Conservation (phyloP, 2,888 invertebrate genomes). For the Ochropacha duplaris region DNA sequence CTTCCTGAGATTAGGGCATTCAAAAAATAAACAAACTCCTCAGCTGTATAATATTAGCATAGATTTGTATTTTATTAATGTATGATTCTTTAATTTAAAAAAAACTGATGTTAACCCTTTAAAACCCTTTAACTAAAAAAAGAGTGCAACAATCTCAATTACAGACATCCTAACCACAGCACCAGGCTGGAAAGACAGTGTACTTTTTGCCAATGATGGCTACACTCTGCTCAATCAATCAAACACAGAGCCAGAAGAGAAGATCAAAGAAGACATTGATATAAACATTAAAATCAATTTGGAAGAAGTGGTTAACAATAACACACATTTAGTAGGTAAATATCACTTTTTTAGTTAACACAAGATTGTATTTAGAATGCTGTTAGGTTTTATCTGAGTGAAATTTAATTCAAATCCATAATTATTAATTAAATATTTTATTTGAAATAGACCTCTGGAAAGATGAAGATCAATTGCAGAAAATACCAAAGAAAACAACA, state of each 20-base stretch:
- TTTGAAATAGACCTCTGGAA: slow-evolving; percentile 66
- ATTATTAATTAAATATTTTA: too few relatives aligned
- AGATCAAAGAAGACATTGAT: slow-evolving; percentile 46
- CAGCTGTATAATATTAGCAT: too few relatives aligned
- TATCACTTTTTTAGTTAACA: not conserved
- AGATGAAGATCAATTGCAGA: slow-evolving; percentile 56
- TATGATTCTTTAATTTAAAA: too few relatives aligned
- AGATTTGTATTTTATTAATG: too few relatives aligned
- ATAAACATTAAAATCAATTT: slow-evolving; percentile 78
- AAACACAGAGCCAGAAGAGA: slow-evolving; percentile 33
- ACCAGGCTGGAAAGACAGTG: slow-evolving; percentile 86
- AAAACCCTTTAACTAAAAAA: too few relatives aligned
- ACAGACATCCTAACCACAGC: slow-evolving; percentile 84
- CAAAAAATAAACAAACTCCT: too few relatives aligned
- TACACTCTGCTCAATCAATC: slow-evolving; percentile 62
- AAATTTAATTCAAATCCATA: too few relatives aligned
- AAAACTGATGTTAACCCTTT: too few relatives aligned
- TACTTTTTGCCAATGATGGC: slow-evolving; percentile 82
- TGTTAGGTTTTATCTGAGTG: too few relatives aligned
- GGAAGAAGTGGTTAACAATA: slow-evolving; percentile 84
- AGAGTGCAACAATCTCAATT: too few relatives aligned
- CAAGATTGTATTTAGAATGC: too few relatives aligned
- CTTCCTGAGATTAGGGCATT: too few relatives aligned
- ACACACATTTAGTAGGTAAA: slow-evolving; percentile 83
- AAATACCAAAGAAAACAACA: slow-evolving; percentile 36